Evolutionary conservation across 2,888 invertebrate species (phyloP).

Genomic region (Pheosia gnoma): DNA sequence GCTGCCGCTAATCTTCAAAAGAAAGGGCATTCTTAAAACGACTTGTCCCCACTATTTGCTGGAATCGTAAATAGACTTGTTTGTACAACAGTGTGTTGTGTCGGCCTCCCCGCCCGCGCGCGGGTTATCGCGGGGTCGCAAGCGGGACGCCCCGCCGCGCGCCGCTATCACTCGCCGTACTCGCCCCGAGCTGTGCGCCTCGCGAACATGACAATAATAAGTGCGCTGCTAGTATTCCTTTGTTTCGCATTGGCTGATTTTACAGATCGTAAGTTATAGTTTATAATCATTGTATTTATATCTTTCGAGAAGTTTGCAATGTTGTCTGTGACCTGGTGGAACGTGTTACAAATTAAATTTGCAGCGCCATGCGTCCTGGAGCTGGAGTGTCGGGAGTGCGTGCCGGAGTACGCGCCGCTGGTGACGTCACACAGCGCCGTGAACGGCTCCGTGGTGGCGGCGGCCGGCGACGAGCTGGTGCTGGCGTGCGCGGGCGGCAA

Average conservation of each 20-base stretch:
- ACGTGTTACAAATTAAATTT: background rate
- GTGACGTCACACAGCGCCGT: constrained; percentile 64
- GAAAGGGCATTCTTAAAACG: too few species aligned
- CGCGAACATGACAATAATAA: constrained; percentile 19
- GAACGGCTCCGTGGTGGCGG: constrained; percentile 45
- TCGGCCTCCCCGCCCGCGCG: background rate
- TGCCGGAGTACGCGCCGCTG: constrained; percentile 76
- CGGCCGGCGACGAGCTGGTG: constrained; percentile 55
- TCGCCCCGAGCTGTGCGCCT: background rate
- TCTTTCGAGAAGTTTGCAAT: too few species aligned
- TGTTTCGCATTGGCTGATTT: constrained; percentile 45
- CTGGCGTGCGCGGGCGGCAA: constrained; percentile 66
- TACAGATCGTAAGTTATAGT: constrained; percentile 56
- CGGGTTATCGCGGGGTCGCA: constrained; percentile 3
- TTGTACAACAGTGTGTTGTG: background rate
- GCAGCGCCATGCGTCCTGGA: constrained; percentile 64
- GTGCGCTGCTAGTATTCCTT: constrained; percentile 36
- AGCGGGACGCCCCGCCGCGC: constrained; percentile 1
- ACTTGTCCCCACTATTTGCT: too few species aligned
- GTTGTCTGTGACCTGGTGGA: too few species aligned
- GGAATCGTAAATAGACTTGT: background rate
- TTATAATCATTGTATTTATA: background rate
- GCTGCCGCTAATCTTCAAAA: too few species aligned
- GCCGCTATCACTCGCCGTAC: background rate
- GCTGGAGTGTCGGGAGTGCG: constrained; percentile 70